Percentiles rank a stretch among this genome's conserved stretches.
Evolutionary conservation across 1,140 invertebrate genomes (phyloP).

Genomic region (Atta cephalotes): DNA sequence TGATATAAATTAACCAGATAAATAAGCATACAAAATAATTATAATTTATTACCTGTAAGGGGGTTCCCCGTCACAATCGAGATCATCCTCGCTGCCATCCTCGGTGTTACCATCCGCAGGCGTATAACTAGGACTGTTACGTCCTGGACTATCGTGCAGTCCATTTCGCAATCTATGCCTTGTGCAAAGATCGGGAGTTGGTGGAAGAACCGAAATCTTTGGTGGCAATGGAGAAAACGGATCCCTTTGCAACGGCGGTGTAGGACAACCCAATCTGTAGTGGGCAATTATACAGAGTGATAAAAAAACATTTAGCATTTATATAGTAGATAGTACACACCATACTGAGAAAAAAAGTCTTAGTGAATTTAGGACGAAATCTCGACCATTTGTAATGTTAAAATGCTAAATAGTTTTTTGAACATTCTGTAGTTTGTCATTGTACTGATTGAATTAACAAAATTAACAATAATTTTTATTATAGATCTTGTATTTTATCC

Average conservation of each 20-base stretch:
- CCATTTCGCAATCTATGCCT: conserved; percentile 81
- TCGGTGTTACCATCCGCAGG: conserved; percentile 83
- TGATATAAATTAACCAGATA: background rate
- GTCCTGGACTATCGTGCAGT: conserved; percentile 80
- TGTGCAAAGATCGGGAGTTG: conserved; percentile 89
- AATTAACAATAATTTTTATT: background rate
- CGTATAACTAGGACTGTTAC: conserved; percentile 82
- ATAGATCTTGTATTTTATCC: background rate
- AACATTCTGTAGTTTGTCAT: background rate
- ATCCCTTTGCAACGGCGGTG: conserved; percentile 82
- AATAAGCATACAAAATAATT: background rate
- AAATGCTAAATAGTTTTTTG: too few relatives aligned
- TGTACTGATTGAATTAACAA: background rate
- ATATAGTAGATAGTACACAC: too few relatives aligned
- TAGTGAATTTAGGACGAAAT: too few relatives aligned
- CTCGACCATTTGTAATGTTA: too few relatives aligned
- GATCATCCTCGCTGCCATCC: conserved; percentile 84
- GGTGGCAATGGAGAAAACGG: conserved; percentile 87
- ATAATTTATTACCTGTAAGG: conserved; percentile 83
- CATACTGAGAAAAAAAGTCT: too few relatives aligned
- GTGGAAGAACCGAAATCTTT: conserved; percentile 91
- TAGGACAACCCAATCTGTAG: conserved; percentile 84
- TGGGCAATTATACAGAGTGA: background rate
- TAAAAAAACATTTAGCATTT: too few relatives aligned
- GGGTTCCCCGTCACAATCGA: conserved; percentile 85